Evolutionary conservation across 2,888 invertebrate genomes (phyloP), one percentile per base, ranked within the genome.

Genomic region (Coelinius sp.): DNA sequence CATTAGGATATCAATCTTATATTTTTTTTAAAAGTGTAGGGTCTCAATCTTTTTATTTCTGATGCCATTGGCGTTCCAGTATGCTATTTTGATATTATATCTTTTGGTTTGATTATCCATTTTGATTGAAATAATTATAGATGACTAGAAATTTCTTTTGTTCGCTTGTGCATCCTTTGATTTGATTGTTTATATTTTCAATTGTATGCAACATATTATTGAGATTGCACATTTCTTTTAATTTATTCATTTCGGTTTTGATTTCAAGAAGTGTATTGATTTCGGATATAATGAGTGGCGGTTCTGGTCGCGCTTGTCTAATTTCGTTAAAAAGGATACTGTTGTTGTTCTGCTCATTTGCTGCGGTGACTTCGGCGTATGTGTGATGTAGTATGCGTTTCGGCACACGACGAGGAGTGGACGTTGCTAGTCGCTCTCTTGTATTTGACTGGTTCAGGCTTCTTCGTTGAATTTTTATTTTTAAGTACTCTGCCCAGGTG

Each of bases 1-100:
- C n/a, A n/a, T 2, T 4, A 65, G 20, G 1, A 65, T 46, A 12
- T 46, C 46, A 10, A 65, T 65, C 25, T 65, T 41, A 12, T 44
- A 1, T 22, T 46, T 24, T 0, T 22, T 14, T 46, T 46, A n/a
- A 3, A 65, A 24, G 1, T 44, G 12, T 6, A 44, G 17, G 17
- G 22, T 4, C 12, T 46, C 65, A 22, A 20, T 2, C 6, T 41
- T 27, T 4, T 65, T 46, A 24, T 44, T 46, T 24, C 0, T 41
- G 1, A 65, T 6, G 4, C 46, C 44, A 7, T 65, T 65, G 44
- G 44, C 65, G 22, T 65, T 65, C 65, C 65, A 65, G 24, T 65
- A 24, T 2, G 25, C 12, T 2, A 65, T 41, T 3, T 46, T 41
- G 20, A 35, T 24, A 14, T 64, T 20, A 20, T 6, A 20, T 7